Conservation (phyloP, 2,113 vertebrate species). For the Brachyistius frenatus region DNA sequence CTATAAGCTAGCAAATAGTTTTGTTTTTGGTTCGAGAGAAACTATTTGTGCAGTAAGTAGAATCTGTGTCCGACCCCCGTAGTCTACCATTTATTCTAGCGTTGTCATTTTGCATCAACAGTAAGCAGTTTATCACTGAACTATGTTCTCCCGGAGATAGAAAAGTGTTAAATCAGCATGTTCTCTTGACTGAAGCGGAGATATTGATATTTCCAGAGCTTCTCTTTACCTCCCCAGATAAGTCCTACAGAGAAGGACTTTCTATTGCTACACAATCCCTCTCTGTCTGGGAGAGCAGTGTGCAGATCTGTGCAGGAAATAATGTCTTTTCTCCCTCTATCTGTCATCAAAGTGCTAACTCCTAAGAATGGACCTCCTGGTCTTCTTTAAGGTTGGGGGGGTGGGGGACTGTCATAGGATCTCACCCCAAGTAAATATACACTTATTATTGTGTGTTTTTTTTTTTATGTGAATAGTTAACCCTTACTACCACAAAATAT, state of each 20-base stretch:
- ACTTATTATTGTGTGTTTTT: not conserved
- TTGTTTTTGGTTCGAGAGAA: slow-evolving; percentile 18
- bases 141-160: slow-evolving; percentile 69
- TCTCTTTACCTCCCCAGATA: slow-evolving; percentile 50
- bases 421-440: not conserved
- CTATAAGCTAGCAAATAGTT: not conserved
- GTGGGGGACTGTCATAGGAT: not conserved
- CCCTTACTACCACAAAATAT: not conserved
- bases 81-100: slow-evolving; percentile 34
- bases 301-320: slow-evolving; percentile 25
- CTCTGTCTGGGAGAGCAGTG: not conserved
- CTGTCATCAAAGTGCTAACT: slow-evolving; percentile 30
- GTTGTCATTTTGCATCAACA: slow-evolving; percentile 61
- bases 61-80: slow-evolving; percentile 21
- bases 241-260: slow-evolving; percentile 59
- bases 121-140: slow-evolving; percentile 70
- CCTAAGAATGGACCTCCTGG: slow-evolving; percentile 10
- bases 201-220: slow-evolving; percentile 75
- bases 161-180: slow-evolving; percentile 67
- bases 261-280: slow-evolving; percentile 54
- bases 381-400: not conserved
- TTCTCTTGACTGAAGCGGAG: slow-evolving; percentile 62
- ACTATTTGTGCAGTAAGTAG: slow-evolving; percentile 37
- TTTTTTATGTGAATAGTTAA: slow-evolving; percentile 23
- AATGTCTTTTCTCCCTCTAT: slow-evolving; percentile 24